Conservation (phyloP, 2,888 invertebrate genomes). For the Eutolmus rufibarbis region DNA sequence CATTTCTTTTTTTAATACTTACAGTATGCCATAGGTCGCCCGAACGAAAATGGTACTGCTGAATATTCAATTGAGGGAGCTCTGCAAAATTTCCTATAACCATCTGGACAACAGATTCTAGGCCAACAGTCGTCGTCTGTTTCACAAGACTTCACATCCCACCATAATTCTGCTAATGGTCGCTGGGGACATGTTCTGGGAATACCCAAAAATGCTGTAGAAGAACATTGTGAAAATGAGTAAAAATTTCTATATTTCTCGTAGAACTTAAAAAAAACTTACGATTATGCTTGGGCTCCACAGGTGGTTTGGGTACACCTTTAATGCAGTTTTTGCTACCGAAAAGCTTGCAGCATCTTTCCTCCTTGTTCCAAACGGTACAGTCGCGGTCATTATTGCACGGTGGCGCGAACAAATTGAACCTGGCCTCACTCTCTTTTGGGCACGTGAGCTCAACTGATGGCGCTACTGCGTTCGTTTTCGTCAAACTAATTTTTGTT, state of each 20-base stretch:
- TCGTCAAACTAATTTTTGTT: slow-evolving; percentile 62
- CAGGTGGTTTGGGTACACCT: slow-evolving; percentile 68
- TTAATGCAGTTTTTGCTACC: slow-evolving; percentile 67
- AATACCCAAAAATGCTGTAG: slow-evolving; percentile 70
- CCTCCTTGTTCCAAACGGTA: slow-evolving; percentile 57
- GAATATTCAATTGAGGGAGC: slow-evolving; percentile 74
- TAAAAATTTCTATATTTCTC: background rate
- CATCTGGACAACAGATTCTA: slow-evolving; percentile 78
- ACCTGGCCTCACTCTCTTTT: slow-evolving; percentile 62
- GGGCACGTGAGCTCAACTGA: slow-evolving; percentile 60
- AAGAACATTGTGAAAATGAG: background rate
- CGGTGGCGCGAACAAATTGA: slow-evolving; percentile 60
- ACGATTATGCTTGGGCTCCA: slow-evolving; percentile 59
- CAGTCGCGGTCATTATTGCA: slow-evolving; percentile 60
- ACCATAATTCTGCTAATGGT: slow-evolving; percentile 74
- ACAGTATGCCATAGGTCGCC: slow-evolving; percentile 72
- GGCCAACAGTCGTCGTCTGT: slow-evolving; percentile 77
- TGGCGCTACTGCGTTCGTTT: slow-evolving; percentile 62
- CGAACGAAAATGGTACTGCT: slow-evolving; percentile 67
- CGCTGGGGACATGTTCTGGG: slow-evolving; percentile 74
- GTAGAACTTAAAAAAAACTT: slow-evolving; percentile 42
- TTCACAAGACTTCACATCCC: slow-evolving; percentile 74
- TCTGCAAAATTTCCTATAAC: slow-evolving; percentile 72
- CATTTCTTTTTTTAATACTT: slow-evolving; percentile 52
- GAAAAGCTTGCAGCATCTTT: slow-evolving; percentile 61